Evolutionary conservation across 23 tunicate genomes (phyloP).

Genomic region (Styela clava): DNA sequence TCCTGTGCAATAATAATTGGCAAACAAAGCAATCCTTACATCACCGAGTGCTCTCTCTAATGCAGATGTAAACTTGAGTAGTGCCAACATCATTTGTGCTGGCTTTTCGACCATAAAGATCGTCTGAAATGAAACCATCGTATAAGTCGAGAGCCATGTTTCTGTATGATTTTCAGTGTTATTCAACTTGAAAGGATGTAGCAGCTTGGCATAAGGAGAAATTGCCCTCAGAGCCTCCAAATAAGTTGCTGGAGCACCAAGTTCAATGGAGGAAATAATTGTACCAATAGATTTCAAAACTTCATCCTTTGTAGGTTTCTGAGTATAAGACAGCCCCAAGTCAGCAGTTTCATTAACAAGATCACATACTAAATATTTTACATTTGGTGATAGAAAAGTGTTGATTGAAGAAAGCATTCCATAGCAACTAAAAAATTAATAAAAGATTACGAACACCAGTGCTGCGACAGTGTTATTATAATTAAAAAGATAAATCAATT

Average conservation of each 20-base stretch:
- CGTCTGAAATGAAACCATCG: neutral
- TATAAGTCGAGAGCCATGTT: slow-evolving; percentile 4
- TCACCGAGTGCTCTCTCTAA: slow-evolving; percentile 40
- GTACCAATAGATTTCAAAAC: neutral
- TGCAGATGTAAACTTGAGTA: slow-evolving; percentile 21
- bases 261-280: neutral
- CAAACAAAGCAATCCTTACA: slow-evolving; percentile 24
- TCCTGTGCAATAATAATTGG: too few species aligned
- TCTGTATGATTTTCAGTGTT: neutral
- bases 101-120: neutral
- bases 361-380: slow-evolving; percentile 17
- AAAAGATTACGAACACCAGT: neutral
- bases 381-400: slow-evolving; percentile 28
- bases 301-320: neutral
- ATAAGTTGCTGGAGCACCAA: neutral
- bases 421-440: neutral
- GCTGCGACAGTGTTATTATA: too few species aligned
- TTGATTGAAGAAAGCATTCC: slow-evolving; percentile 12
- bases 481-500: too few species aligned
- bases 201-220: neutral
- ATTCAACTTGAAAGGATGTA: too few species aligned
- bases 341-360: neutral
- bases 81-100: neutral
- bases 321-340: neutral
- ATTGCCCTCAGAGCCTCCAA: neutral